Conservation (phyloP, 2,888 invertebrate genomes). For the Volucella zonaria region DNA sequence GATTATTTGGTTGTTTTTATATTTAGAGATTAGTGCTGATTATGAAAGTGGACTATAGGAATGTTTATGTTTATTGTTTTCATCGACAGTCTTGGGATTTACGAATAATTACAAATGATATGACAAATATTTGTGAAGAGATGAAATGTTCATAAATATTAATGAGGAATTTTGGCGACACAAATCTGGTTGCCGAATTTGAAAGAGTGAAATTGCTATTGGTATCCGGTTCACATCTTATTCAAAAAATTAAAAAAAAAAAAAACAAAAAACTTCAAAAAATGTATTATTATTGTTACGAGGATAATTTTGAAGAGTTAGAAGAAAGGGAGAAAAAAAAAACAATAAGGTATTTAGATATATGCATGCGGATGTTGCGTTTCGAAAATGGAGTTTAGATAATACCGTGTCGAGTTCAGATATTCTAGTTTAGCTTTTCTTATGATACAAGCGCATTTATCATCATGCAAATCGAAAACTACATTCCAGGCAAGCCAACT, state of each 20-base stretch:
- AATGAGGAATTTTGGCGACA: constrained; percentile 25
- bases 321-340: too few relatives aligned
- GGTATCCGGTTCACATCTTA: constrained; percentile 26
- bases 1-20: constrained; percentile 4
- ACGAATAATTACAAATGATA: background rate
- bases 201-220: too few relatives aligned
- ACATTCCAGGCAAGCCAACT: too few relatives aligned
- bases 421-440: too few relatives aligned
- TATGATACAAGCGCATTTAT: too few relatives aligned
- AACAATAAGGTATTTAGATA: too few relatives aligned
- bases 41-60: constrained; percentile 42
- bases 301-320: too few relatives aligned
- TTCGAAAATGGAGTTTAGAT: too few relatives aligned
- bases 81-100: background rate
- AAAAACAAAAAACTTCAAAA: background rate
- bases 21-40: constrained; percentile 16
- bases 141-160: constrained; percentile 26
- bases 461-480: too few relatives aligned
- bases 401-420: too few relatives aligned
- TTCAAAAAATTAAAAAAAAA: background rate
- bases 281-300: too few relatives aligned
- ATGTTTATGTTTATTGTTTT: constrained; percentile 51
- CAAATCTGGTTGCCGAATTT: constrained; percentile 12
- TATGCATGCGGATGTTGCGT: too few relatives aligned
- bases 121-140: background rate